phyloP scores from a whole-genome alignment of 2,113 vertebrate genomes.

The Dryoscopus gambensis region DNA sequence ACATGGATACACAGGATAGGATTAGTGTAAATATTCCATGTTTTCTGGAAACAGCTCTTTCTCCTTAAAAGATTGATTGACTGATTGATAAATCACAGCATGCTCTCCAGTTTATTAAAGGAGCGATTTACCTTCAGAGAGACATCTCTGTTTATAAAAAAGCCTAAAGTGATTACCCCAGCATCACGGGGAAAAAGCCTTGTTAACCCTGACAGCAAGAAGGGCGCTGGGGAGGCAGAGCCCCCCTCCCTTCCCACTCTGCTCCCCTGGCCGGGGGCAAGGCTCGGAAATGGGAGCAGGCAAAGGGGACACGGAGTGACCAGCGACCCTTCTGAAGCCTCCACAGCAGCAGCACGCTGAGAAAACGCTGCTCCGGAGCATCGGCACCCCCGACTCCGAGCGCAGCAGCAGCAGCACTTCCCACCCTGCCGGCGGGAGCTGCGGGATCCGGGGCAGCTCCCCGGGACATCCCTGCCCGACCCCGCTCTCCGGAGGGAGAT shows the following conservation, averaged over 20 bases:
- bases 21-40: background rate
- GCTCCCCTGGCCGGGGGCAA: background rate
- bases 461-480: background rate
- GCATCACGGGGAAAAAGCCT: too few species aligned
- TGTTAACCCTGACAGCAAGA: background rate
- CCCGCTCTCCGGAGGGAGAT: too few species aligned
- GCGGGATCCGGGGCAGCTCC: background rate
- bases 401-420: background rate
- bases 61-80: background rate
- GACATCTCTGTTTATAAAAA: background rate
- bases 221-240: background rate
- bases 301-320: background rate
- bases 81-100: background rate
- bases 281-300: too few species aligned
- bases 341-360: too few species aligned
- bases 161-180: background rate
- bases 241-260: background rate
- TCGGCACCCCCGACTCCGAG: fast-evolving
- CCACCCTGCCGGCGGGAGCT: background rate
- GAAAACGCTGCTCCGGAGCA: fast-evolving
- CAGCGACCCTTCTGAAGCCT: background rate
- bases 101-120: background rate
- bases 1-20: background rate
- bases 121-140: background rate
- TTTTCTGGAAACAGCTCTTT: background rate